A percentile compares a stretch with the other conserved stretches of the same genome.
Conservation (phyloP, 2,888 invertebrate species). For the Ommatoiulus sabulosus region DNA sequence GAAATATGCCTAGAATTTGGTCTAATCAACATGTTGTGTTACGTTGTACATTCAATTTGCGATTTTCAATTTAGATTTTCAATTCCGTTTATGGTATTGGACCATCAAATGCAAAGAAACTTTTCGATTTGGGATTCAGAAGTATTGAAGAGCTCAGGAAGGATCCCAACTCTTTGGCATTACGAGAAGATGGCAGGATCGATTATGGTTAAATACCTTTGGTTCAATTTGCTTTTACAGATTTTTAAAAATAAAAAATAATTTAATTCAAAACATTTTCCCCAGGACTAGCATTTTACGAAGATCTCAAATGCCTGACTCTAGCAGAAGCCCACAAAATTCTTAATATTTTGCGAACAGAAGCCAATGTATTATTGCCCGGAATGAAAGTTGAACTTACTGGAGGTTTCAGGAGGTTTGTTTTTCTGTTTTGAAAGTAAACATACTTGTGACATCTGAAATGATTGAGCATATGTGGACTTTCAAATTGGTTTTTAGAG, state of each 20-base stretch:
- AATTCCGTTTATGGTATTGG: background rate
- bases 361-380: background rate
- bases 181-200: background rate
- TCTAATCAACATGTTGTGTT: background rate
- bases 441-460: background rate
- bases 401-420: background rate
- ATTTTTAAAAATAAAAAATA: background rate
- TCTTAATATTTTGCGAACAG: background rate
- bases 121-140: background rate
- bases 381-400: conserved; percentile 12
- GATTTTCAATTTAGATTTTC: background rate
- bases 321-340: background rate
- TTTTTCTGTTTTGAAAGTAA: background rate
- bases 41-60: background rate
- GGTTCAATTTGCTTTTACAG: background rate
- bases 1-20: no score
- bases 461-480: background rate
- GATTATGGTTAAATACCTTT: background rate
- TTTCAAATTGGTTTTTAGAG: background rate
- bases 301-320: conserved; percentile 9
- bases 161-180: background rate
- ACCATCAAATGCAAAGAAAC: background rate
- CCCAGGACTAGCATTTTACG: conserved; percentile 9
- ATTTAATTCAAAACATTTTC: background rate
- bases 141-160: background rate